phyloP scores from a whole-genome alignment of 1,140 invertebrate genomes.

The Oppia nitens region DNA sequence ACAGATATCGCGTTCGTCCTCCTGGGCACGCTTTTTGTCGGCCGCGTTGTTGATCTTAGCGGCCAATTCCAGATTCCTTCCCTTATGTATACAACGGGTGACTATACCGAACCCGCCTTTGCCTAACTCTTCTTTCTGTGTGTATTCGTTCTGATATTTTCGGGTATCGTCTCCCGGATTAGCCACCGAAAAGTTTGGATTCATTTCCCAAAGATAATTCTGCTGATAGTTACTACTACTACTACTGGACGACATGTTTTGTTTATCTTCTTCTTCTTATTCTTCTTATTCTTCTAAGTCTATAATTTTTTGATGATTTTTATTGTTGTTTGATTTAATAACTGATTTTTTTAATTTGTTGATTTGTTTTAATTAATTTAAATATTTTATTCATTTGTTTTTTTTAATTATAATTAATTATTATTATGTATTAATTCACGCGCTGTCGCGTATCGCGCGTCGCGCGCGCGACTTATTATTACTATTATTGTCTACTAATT shows the following conservation, averaged over 20 bases:
- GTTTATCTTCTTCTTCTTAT: neutral
- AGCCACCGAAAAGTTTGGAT: no score
- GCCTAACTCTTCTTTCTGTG: neutral
- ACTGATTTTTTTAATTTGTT: neutral
- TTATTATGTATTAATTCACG: neutral
- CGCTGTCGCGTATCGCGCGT: neutral
- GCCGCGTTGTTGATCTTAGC: neutral
- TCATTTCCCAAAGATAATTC: neutral
- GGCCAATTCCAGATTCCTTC: neutral
- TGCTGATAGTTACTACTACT: neutral
- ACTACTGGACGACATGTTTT: neutral
- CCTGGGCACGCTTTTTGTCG: slow-evolving; percentile 1
- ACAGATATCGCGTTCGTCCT: slow-evolving; percentile 23
- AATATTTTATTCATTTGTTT: neutral
- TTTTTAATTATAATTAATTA: neutral
- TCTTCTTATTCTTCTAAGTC: neutral
- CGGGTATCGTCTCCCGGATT: no score
- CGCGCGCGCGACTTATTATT: neutral
- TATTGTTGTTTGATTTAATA: neutral
- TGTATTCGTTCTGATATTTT: neutral
- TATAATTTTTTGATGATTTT: neutral
- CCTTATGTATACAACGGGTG: neutral
- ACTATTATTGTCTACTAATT: neutral
- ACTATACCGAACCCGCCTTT: neutral
- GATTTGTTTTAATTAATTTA: neutral